These are phyloP conservation scores for Puma concolor DNA, from an alignment of 2,113 vertebrate genomes.

Conservation along the genomic window DNA sequence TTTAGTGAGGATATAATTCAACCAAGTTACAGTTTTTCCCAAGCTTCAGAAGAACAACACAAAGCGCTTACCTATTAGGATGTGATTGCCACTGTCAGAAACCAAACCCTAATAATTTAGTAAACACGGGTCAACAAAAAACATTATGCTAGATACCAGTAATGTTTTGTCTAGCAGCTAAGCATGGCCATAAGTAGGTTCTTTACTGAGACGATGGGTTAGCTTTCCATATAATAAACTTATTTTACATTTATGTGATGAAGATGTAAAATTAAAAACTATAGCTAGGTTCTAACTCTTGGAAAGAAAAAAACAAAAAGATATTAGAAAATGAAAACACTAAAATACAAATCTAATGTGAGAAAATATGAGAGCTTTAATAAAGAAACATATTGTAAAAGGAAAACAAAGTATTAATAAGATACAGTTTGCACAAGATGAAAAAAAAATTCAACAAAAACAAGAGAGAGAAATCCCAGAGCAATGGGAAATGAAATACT, in stretches of 20 bases:
- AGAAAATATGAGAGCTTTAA: background rate
- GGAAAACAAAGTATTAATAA: conserved; percentile 38
- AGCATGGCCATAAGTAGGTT: background rate
- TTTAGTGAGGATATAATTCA: background rate
- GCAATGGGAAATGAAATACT: conserved; percentile 58
- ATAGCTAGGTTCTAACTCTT: background rate
- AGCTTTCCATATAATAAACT: background rate
- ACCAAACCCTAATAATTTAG: background rate
- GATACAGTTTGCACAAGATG: background rate
- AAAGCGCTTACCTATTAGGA: background rate
- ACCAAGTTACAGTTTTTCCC: background rate
- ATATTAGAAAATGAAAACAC: background rate
- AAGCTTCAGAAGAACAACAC: background rate
- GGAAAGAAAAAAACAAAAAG: background rate
- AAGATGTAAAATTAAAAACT: background rate
- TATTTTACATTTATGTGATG: background rate
- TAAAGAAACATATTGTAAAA: background rate
- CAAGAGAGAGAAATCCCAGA: conserved; percentile 39
- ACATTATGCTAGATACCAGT: background rate
- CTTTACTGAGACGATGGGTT: background rate
- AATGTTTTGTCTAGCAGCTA: background rate
- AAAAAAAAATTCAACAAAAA: conserved; percentile 34
- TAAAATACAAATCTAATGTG: background rate
- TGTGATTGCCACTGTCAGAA: background rate
- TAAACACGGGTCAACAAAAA: background rate